A percentile compares a stretch with the other conserved stretches of the same genome.
Conservation (phyloP, 2,888 invertebrate species). For the Pyrochroa serraticornis region DNA sequence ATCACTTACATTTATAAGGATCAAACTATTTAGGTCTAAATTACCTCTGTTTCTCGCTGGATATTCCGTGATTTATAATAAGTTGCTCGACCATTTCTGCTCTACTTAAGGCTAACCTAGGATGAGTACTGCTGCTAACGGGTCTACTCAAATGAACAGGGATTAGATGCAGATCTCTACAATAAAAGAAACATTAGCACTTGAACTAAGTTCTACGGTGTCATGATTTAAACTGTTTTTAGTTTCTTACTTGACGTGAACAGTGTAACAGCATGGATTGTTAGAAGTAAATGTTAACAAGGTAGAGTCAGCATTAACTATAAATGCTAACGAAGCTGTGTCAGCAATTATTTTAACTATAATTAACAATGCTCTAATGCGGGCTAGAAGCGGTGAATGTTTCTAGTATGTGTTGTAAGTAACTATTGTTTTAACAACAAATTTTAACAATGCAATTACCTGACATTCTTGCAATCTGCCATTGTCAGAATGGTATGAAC, state of each 20-base stretch:
- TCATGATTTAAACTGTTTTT: too few species aligned
- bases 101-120: constrained; percentile 81
- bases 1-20: too few species aligned
- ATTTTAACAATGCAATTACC: constrained; percentile 54
- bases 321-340: too few species aligned
- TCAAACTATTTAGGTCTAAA: too few species aligned
- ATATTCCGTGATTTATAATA: constrained; percentile 82
- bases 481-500: constrained; percentile 86
- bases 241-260: too few species aligned
- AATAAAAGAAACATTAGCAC: constrained; percentile 33
- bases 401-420: too few species aligned
- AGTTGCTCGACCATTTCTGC: constrained; percentile 89
- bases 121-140: constrained; percentile 84
- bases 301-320: too few species aligned
- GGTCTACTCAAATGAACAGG: constrained; percentile 84
- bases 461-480: constrained; percentile 81
- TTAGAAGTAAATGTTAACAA: too few species aligned
- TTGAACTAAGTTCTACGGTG: background rate
- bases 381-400: too few species aligned
- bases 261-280: too few species aligned
- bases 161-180: constrained; percentile 78
- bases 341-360: too few species aligned
- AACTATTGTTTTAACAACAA: constrained; percentile 12
- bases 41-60: constrained; percentile 84
- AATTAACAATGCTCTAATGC: too few species aligned